Percentiles rank a stretch among this genome's conserved stretches.
Conservation (phyloP, 2,888 invertebrate genomes). For the Electrophaes corylata region DNA sequence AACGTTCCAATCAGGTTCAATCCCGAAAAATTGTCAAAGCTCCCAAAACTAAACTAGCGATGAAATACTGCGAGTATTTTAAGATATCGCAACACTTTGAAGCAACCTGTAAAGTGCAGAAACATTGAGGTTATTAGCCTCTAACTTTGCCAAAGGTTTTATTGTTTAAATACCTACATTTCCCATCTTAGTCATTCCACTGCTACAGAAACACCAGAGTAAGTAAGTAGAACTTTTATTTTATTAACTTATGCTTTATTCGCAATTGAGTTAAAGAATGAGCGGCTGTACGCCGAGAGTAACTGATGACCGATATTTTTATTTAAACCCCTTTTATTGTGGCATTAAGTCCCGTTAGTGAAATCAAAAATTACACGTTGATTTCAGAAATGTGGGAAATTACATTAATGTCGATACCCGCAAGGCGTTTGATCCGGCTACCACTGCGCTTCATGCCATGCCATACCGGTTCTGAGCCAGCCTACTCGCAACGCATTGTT, state of each 20-base stretch:
- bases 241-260: constrained; percentile 3
- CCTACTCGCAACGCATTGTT: constrained; percentile 71
- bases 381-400: constrained; percentile 41
- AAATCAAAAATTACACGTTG: constrained; percentile 32
- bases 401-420: constrained; percentile 67
- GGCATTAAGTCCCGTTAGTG: constrained; percentile 27
- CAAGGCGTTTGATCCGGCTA: constrained; percentile 65
- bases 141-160: constrained; percentile 21
- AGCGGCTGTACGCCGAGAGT: constrained; percentile 13
- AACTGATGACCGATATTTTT: constrained; percentile 18
- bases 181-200: not conserved
- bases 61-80: not conserved
- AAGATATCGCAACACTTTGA: not conserved
- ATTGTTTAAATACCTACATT: not conserved
- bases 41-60: not conserved
- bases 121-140: not conserved
- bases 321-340: constrained; percentile 11
- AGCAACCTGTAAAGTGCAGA: not conserved
- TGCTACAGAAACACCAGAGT: not conserved
- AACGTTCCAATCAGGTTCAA: constrained; percentile 5
- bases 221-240: constrained; percentile 8
- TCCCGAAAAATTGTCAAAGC: not conserved
- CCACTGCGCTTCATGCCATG: constrained; percentile 46
- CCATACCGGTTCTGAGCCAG: constrained; percentile 75
- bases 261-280: not conserved